phyloP scores from a whole-genome alignment of 2,888 invertebrate species.

The Sisyra nigra region DNA sequence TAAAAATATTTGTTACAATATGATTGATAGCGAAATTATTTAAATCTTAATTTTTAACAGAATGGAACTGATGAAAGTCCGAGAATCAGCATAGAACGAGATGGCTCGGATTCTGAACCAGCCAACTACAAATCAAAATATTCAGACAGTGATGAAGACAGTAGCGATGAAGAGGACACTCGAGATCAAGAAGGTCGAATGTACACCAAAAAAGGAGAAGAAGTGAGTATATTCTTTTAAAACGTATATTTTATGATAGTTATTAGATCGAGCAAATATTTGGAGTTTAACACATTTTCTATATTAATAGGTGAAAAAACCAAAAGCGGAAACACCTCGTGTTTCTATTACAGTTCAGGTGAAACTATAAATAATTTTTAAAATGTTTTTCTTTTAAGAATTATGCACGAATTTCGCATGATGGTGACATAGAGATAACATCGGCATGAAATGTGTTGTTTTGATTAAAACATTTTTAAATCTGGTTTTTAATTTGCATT shows the following conservation, averaged over 20 bases:
- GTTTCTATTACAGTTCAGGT: constrained; percentile 1
- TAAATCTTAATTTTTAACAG: no score
- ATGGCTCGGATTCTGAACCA: no score
- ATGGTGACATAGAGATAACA: no score
- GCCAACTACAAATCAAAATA: constrained; percentile 25
- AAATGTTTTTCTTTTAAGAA: no score
- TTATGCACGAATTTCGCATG: no score
- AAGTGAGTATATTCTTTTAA: constrained; percentile 32
- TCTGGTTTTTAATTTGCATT: no score
- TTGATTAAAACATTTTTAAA: no score
- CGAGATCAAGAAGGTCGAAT: constrained; percentile 67
- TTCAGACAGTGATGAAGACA: constrained; percentile 34
- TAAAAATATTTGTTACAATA: no score
- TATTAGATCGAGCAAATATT: neutral
- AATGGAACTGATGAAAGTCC: no score
- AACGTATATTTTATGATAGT: neutral
- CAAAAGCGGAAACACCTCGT: neutral
- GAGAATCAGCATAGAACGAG: no score
- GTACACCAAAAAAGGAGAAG: constrained; percentile 57
- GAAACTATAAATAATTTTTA: neutral
- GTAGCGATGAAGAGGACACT: constrained; percentile 54
- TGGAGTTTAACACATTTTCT: neutral
- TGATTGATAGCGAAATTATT: no score
- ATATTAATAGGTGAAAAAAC: neutral
- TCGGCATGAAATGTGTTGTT: no score